These are phyloP conservation scores for Cantharis nigra DNA, from an alignment of 2,888 invertebrate genomes.

Conservation along the genomic window DNA sequence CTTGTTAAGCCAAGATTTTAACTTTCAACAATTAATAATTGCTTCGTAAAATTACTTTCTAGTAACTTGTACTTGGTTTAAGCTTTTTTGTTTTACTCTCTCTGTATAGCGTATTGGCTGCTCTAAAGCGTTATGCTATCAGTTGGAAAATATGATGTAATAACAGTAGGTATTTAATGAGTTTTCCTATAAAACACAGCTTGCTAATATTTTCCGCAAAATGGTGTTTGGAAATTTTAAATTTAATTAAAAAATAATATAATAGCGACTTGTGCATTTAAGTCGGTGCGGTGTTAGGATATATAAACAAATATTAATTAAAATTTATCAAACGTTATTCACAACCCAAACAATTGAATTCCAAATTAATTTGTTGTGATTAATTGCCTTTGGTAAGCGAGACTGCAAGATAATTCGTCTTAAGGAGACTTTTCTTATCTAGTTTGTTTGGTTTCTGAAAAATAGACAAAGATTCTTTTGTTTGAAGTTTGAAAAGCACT, in stretches of 20 bases:
- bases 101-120: not conserved
- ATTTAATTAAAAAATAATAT: slow-evolving; percentile 3
- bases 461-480: slow-evolving; percentile 9
- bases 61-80: not conserved
- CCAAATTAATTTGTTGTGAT: slow-evolving; percentile 15
- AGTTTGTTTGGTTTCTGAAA: slow-evolving; percentile 4
- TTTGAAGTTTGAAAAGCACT: slow-evolving; percentile 10
- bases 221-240: slow-evolving; percentile 3
- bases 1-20: not conserved
- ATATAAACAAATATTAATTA: slow-evolving; percentile 13
- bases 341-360: slow-evolving; percentile 18
- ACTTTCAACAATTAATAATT: not conserved
- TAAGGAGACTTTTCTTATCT: not conserved
- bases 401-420: slow-evolving; percentile 10
- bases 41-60: not conserved
- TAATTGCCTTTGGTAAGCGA: slow-evolving; percentile 14
- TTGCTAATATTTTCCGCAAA: not conserved
- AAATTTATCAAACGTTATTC: slow-evolving; percentile 11
- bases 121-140: not conserved
- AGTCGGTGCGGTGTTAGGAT: not conserved
- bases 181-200: slow-evolving; percentile 1
- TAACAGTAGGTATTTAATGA: not conserved
- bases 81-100: not conserved
- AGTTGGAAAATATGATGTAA: slow-evolving; percentile 1
- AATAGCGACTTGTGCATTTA: not conserved